Base-by-base conservation (phyloP, 2,888 invertebrate genomes). In the Leucophora obtusa region DNA sequence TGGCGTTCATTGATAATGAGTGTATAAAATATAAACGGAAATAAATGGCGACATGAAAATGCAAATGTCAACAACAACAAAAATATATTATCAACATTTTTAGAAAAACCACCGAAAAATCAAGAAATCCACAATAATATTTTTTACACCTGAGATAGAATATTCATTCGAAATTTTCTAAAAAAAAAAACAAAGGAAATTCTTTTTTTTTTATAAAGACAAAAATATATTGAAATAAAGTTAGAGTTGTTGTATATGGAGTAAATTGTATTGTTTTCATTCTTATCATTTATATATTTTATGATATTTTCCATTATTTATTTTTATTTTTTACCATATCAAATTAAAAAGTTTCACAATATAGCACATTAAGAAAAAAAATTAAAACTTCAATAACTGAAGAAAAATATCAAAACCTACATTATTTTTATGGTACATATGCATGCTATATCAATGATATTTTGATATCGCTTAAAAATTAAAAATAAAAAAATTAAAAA, bases 21-120 rank as follows among this genome's bases (percentile, higher is more conserved):
- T 47, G 43, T 47, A 38, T 14, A 38, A 38, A 10, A 38, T 38
- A 47, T 2, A 47, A 28, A 47, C 43, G 43, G 43, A 47, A 47
- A n/a, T 47, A 5, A 47, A 47, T 47, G 43, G n/a, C 43, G n/a
- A 47, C 43, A 47, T 47, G n/a, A 47, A 47, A 47, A 47, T 47
- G 43, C n/a, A n/a, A 47, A 47, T 47, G 5, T n/a, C 14, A 47
- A 47, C 43, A 47, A 47, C 5, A 47, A n/a, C 2, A 47, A n/a
- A 47, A 14, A 47, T n/a, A n/a, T n/a, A 2, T 38, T 11, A n/a
- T n/a, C n/a, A 8, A 47, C 1, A n/a, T 47, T 47, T 47, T n/a
- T 10, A n/a, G 43, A 14, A n/a, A 47, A 47, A 47, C 43, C 43
- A 43, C 43, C 11, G 14, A 6, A 28, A 28, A 28, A 28, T 28